These are phyloP conservation scores for Alca torda DNA, from an alignment of 2,797 vertebrate genomes.

Conservation along the genomic window DNA sequence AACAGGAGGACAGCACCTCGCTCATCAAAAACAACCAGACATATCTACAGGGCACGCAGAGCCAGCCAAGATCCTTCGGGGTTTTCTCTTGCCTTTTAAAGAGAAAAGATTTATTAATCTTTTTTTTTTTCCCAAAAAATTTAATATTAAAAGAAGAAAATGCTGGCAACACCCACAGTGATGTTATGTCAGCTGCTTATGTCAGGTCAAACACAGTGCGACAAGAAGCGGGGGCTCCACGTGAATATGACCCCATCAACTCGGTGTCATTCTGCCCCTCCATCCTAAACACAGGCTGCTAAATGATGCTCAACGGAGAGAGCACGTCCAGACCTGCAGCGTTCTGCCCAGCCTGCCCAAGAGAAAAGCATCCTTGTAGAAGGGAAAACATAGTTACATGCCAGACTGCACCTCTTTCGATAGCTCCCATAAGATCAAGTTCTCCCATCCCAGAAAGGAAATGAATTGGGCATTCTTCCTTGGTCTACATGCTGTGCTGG, in stretches of 20 bases:
- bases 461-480: not conserved
- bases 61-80: conserved; percentile 29
- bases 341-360: not conserved
- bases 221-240: conserved; percentile 21
- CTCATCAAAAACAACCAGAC: conserved; percentile 74
- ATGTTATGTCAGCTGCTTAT: conserved; percentile 47
- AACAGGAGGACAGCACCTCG: conserved; percentile 82
- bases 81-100: conserved; percentile 29
- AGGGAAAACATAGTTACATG: not conserved
- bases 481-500: not conserved
- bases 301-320: not conserved
- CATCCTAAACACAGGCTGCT: not conserved
- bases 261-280: not conserved
- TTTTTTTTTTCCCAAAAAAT: not conserved
- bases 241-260: not conserved
- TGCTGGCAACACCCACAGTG: not conserved
- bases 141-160: conserved; percentile 48
- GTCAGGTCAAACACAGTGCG: conserved; percentile 47
- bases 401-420: not conserved
- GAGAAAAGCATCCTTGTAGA: not conserved
- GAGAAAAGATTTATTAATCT: conserved; percentile 1
- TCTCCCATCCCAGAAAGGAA: not conserved
- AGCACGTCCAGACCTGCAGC: not conserved
- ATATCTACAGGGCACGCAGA: conserved; percentile 63
- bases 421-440: not conserved